Evolutionary conservation across 2,113 vertebrate genomes (phyloP), one percentile per base, ranked within the genome.

Genomic region (Serinus canaria): DNA sequence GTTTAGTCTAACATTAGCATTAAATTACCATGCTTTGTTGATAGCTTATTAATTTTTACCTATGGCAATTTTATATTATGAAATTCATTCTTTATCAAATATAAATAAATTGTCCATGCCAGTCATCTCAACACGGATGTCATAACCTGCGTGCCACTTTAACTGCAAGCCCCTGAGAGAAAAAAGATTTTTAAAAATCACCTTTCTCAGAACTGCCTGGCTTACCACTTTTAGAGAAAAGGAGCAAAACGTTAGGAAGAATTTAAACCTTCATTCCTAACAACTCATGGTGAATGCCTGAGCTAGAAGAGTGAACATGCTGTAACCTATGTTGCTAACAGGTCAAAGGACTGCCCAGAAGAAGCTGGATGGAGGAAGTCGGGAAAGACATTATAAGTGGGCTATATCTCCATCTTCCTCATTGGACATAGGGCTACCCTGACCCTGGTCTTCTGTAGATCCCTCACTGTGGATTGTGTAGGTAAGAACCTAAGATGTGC

Each of bases 1-100:
- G 15, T 25, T 90, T 79, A 69, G n/a, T 67, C 35, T 91, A 95
- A 72, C 5, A 87, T 60, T 89, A 75, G n/a, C n/a, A 76, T 78
- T 75, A 83, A 63, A 88, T 74, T 88, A 33, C 14, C 21, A 49
- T 50, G 35, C 37, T 67, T 56, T 94, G n/a, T 30, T 92, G 23
- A 77, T 83, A 76, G 21, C 13, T 87, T 95, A 86, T 87, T 39
- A 81, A 75, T 81, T 94, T 90, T 91, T 72, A 90, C n/a, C 69
- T 83, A 31, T 58, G 43, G 31, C 24, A 27, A 63, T 76, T 94
- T 83, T 89, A 82, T 88, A 47, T 52, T 67, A 76, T 64, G 59
- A 92, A 87, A 89, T 68, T 49, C 10, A 72, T 77, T n/a, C 58
- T 77, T 74, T 70, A 59, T 43, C 47, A 78, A 88, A 92, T 47